These are phyloP conservation scores for Hipposideros larvatus DNA, from an alignment of 2,797 vertebrate species.

Conservation along the genomic window DNA sequence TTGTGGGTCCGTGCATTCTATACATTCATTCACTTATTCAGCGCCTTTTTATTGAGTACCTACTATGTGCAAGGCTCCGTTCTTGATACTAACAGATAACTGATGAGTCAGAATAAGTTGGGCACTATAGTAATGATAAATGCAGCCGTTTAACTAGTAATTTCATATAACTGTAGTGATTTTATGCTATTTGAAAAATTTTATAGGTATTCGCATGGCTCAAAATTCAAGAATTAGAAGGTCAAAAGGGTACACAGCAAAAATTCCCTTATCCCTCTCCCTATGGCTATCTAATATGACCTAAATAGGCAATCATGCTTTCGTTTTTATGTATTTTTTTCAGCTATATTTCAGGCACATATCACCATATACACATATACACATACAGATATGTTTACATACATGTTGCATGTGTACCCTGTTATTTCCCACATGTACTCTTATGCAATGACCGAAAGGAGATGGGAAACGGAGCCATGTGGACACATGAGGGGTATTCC, in stretches of 20 bases:
- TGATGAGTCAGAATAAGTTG: neutral
- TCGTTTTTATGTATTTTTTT: neutral
- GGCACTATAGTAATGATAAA: neutral
- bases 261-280: neutral
- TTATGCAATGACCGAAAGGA: neutral
- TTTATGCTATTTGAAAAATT: neutral
- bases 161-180: neutral
- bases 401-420: neutral
- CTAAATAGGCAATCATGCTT: neutral
- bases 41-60: neutral
- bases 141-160: neutral
- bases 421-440: neutral
- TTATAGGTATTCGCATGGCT: neutral
- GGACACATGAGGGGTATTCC: neutral
- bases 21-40: neutral
- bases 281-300: neutral
- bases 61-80: neutral
- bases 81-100: neutral
- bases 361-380: neutral
- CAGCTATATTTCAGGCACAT: neutral
- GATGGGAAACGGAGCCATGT: neutral
- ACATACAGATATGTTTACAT: neutral
- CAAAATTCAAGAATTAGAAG: neutral
- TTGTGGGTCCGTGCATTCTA: too few relatives aligned
- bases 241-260: neutral